Evolutionary conservation across 2,888 invertebrate species (phyloP).

Genomic region (Malacosoma neustria): DNA sequence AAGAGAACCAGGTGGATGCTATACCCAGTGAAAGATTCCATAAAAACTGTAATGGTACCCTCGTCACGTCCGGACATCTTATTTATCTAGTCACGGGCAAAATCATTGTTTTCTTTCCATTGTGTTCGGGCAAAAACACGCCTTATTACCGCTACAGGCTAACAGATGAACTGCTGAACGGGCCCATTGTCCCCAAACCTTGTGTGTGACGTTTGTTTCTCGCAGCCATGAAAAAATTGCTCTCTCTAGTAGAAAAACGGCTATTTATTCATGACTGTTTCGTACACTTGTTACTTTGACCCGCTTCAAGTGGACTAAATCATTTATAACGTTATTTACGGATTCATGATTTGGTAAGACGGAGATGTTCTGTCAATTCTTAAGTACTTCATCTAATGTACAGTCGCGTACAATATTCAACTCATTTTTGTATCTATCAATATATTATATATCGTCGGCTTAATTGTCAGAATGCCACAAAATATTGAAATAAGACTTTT

Average conservation of each 20-base stretch:
- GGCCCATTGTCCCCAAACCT: conserved; percentile 45
- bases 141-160: conserved; percentile 56
- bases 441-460: no score
- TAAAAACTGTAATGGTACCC: conserved; percentile 68
- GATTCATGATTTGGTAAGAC: neutral
- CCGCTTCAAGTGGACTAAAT: neutral
- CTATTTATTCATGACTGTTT: conserved; percentile 36
- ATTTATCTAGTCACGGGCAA: conserved; percentile 69
- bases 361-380: conserved; percentile 3
- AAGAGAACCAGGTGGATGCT: conserved; percentile 51
- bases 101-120: conserved; percentile 67
- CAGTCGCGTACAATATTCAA: no score
- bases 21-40: conserved; percentile 55
- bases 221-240: conserved; percentile 28
- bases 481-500: no score
- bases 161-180: conserved; percentile 57
- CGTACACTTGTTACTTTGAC: conserved; percentile 5
- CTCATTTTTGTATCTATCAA: no score
- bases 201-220: conserved; percentile 52
- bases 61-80: conserved; percentile 67
- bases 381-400: neutral
- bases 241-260: conserved; percentile 22
- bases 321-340: neutral
- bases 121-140: conserved; percentile 52
- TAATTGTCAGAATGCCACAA: no score